Evolutionary conservation across 2,113 vertebrate species (phyloP).

Genomic region (Stegastes partitus): DNA sequence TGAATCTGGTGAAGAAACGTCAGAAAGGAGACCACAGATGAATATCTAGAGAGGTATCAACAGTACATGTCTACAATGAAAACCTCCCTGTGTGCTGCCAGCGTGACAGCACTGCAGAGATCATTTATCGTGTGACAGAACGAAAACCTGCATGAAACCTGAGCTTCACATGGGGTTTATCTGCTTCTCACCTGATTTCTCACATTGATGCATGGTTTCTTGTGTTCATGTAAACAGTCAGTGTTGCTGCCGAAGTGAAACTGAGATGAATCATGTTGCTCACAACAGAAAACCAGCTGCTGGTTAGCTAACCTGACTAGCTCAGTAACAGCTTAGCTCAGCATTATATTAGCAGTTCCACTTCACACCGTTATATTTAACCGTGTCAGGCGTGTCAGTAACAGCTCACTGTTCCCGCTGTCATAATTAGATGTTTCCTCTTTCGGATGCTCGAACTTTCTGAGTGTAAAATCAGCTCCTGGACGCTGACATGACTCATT

Average conservation of each 20-base stretch:
- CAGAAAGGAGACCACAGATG: too few species aligned
- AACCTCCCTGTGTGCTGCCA: neutral
- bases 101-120: neutral
- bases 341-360: constrained; percentile 16
- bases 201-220: neutral
- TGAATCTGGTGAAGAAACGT: too few species aligned
- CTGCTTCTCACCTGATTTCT: constrained; percentile 31
- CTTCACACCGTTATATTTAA: constrained; percentile 43
- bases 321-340: constrained; percentile 4
- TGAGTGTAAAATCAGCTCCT: neutral
- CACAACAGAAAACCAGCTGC: constrained; percentile 8
- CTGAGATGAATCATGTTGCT: constrained; percentile 11
- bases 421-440: constrained; percentile 34
- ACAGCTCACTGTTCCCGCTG: constrained; percentile 10
- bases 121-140: constrained; percentile 9
- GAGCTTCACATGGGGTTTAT: neutral
- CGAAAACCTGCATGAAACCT: constrained; percentile 26
- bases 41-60: too few species aligned
- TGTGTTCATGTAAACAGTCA: neutral
- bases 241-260: neutral
- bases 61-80: too few species aligned
- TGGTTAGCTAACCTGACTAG: constrained; percentile 3
- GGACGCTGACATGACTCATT: neutral
- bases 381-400: neutral
- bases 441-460: constrained; percentile 14